Base-by-base conservation (phyloP, 2,888 invertebrate species). In the Lithosia quadra region DNA sequence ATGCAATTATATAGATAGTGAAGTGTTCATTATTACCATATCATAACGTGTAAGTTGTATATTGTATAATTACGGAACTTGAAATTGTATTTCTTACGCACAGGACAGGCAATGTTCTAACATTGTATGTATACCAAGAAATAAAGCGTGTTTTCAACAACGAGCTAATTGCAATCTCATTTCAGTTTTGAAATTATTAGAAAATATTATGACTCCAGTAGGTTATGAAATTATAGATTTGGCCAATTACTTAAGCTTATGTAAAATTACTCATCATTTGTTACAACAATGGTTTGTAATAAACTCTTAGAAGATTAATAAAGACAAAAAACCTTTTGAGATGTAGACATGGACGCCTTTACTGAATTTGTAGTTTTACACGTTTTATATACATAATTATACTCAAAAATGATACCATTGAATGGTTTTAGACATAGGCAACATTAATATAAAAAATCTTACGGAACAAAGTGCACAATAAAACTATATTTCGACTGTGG, bases 401-500 rank as follows among this genome's bases (percentile, higher is more conserved):
- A 63, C 10, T 49, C 24, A 64, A 66, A 72, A 67, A 65, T 69
- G 67, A 72, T 72, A 72, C 81, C 79, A 79, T 79, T 28, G 69
- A 76, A 78, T 78, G 74, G 81, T 66, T 64, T 70, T 74, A 80
- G 76, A 36, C 36, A 68, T 64, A 77, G 69, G 69, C 68, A 73
- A 67, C 34, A 36, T 43, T 33, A 34, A 53, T 58, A 67, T 69
- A 65, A 68, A 49, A 60, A 49, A 49, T 63, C 86, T 88, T 88
- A 86, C 88, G 89, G 88, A 86, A 88, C 88, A 88, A 78, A 85
- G 85, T 79, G 79, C 85, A 83, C 73, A 68, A 64, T 56, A 68
- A 73, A 74, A 77, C 34, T 71, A 66, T 70, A 71, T 71, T 36
- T 71, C 69, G 68, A 69, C 57, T 65, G 83, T 83, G 77, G 77